Evolutionary conservation across 2,113 vertebrate genomes (phyloP).

Genomic region (Dinomys branickii): DNA sequence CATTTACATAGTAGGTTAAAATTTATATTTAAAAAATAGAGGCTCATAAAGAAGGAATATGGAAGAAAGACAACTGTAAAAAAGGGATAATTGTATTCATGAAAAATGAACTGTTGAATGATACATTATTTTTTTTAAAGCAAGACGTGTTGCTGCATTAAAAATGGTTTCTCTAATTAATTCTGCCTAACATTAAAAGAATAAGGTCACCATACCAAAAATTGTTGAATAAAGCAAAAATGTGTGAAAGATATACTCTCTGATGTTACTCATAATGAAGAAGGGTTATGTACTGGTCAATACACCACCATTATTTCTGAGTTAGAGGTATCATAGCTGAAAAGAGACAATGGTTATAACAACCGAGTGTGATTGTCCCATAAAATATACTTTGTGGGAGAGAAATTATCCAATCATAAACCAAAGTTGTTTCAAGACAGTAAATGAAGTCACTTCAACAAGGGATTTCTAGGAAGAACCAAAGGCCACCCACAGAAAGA

Average conservation of each 20-base stretch:
- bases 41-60: slow-evolving; percentile 84
- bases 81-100: slow-evolving; percentile 84
- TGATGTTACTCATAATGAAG: slow-evolving; percentile 84
- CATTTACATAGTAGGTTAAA: slow-evolving; percentile 80
- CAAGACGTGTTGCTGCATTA: slow-evolving; percentile 80
- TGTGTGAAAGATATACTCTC: slow-evolving; percentile 83
- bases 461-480: neutral
- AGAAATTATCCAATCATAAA: slow-evolving; percentile 66
- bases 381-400: slow-evolving; percentile 81
- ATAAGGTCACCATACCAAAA: slow-evolving; percentile 85
- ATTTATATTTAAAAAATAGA: slow-evolving; percentile 86
- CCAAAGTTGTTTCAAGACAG: slow-evolving; percentile 58
- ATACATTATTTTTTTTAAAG: slow-evolving; percentile 84
- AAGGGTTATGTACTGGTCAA: slow-evolving; percentile 85
- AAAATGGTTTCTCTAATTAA: slow-evolving; percentile 84
- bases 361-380: slow-evolving; percentile 75
- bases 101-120: slow-evolving; percentile 84
- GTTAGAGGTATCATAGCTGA: slow-evolving; percentile 79
- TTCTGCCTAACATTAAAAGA: slow-evolving; percentile 85
- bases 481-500: neutral
- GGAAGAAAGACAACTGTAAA: slow-evolving; percentile 81
- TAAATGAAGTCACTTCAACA: slow-evolving; percentile 32
- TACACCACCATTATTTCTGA: slow-evolving; percentile 86
- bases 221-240: slow-evolving; percentile 89
- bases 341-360: slow-evolving; percentile 83